These are phyloP conservation scores for Sciurus niger DNA, from an alignment of 2,113 vertebrate genomes.

Conservation along the genomic window DNA sequence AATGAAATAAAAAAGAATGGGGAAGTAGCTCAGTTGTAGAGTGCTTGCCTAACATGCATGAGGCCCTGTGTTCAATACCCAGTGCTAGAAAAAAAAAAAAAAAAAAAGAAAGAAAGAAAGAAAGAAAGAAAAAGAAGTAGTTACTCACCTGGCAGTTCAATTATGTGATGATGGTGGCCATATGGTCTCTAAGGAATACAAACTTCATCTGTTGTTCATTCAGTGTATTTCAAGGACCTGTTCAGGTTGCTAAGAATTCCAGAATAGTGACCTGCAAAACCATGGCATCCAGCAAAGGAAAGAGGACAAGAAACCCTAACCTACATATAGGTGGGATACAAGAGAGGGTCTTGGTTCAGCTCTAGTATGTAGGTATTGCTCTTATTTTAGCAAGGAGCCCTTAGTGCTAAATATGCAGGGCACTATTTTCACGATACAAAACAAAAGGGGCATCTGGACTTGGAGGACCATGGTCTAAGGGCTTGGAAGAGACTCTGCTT, in stretches of 20 bases:
- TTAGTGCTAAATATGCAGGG: not conserved
- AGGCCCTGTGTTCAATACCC: too few relatives aligned
- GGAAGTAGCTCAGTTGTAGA: too few relatives aligned
- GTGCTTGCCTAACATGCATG: too few relatives aligned
- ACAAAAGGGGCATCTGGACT: not conserved
- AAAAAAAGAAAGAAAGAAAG: too few relatives aligned
- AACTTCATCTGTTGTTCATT: not conserved
- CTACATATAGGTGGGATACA: not conserved
- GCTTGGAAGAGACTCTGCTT: not conserved
- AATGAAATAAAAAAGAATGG: too few relatives aligned
- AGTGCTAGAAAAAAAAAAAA: too few relatives aligned
- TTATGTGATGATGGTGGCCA: not conserved
- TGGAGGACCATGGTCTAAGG: not conserved
- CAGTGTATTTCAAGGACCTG: not conserved
- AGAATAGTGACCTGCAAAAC: not conserved
- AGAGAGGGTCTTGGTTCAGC: not conserved
- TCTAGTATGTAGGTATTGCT: not conserved
- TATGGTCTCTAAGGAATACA: not conserved
- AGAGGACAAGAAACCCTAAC: not conserved
- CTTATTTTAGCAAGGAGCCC: not conserved
- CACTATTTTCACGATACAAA: not conserved
- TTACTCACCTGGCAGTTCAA: not conserved
- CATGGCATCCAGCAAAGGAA: not conserved
- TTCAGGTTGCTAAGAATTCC: not conserved
- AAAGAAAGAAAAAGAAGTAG: not conserved